A percentile compares a stretch with the other conserved stretches of the same genome.
phyloP scores from a whole-genome alignment of 1,140 invertebrate genomes.

The Neoseiulus cucumeris region DNA sequence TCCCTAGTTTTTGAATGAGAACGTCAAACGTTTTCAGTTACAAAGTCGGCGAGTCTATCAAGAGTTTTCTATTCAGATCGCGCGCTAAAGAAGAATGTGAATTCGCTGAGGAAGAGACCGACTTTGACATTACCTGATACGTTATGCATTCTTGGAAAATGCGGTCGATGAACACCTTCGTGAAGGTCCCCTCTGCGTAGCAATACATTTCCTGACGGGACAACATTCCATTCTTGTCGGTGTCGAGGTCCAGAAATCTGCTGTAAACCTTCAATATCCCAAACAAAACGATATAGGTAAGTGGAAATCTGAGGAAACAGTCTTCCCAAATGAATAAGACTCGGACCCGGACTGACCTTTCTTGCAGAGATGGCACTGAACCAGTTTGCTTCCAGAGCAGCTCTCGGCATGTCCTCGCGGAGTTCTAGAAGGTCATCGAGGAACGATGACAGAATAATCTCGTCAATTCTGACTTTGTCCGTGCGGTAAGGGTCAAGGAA shows the following conservation, averaged over 20 bases:
- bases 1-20: slow-evolving; percentile 20
- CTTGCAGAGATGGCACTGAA: slow-evolving; percentile 70
- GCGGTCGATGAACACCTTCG: slow-evolving; percentile 67
- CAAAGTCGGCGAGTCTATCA: too few relatives aligned
- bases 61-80: neutral
- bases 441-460: slow-evolving; percentile 74
- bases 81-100: neutral
- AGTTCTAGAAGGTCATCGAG: slow-evolving; percentile 74
- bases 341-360: neutral
- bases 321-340: neutral
- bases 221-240: slow-evolving; percentile 86
- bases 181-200: slow-evolving; percentile 72
- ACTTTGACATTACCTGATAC: slow-evolving; percentile 49
- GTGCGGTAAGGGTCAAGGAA: slow-evolving; percentile 74
- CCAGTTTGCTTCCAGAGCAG: slow-evolving; percentile 73
- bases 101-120: neutral
- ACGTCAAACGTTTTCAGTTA: neutral
- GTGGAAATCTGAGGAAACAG: neutral
- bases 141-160: slow-evolving; percentile 89
- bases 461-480: slow-evolving; percentile 66
- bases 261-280: slow-evolving; percentile 54
- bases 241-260: slow-evolving; percentile 77
- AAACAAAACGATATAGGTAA: neutral
- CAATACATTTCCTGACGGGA: slow-evolving; percentile 64
- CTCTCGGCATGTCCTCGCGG: slow-evolving; percentile 51